phyloP scores from a whole-genome alignment of 2,113 vertebrate genomes.

The Eulacestoma nigropectus region DNA sequence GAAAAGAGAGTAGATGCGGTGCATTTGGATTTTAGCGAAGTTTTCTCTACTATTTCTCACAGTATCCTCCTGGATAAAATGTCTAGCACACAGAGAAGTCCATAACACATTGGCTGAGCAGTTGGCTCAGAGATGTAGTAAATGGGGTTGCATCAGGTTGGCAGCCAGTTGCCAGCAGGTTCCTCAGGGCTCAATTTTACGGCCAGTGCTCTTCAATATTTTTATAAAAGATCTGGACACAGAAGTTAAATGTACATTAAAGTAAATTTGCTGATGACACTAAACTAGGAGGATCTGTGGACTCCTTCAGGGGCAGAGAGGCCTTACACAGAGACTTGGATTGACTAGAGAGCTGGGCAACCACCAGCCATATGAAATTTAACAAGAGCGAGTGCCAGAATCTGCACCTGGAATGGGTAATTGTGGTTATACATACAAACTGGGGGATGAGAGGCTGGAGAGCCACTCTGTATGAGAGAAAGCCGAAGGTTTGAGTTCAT shows the following conservation, averaged over 20 bases:
- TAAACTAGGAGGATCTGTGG: not conserved
- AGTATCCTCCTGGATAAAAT: not conserved
- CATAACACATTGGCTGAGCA: not conserved
- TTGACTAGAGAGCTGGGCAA: not conserved
- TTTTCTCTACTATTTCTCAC: not conserved
- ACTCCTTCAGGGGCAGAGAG: not conserved
- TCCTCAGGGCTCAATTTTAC: not conserved
- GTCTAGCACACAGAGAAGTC: not conserved
- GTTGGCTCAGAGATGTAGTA: not conserved
- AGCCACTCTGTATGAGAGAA: accelerated
- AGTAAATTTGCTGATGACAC: not conserved
- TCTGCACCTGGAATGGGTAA: not conserved
- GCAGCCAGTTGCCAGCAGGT: not conserved
- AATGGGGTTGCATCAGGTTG: not conserved
- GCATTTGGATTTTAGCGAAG: not conserved
- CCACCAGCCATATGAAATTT: not conserved
- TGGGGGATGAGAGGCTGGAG: not conserved
- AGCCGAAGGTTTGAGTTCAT: not conserved
- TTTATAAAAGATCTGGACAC: not conserved
- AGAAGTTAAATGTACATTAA: not conserved
- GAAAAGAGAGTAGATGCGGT: not conserved
- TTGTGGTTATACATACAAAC: not conserved
- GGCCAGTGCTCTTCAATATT: not conserved
- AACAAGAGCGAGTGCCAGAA: not conserved
- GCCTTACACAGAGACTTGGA: not conserved